These are phyloP conservation scores for Antigone vipio DNA, from an alignment of 2,113 vertebrate genomes.

Conservation along the genomic window DNA sequence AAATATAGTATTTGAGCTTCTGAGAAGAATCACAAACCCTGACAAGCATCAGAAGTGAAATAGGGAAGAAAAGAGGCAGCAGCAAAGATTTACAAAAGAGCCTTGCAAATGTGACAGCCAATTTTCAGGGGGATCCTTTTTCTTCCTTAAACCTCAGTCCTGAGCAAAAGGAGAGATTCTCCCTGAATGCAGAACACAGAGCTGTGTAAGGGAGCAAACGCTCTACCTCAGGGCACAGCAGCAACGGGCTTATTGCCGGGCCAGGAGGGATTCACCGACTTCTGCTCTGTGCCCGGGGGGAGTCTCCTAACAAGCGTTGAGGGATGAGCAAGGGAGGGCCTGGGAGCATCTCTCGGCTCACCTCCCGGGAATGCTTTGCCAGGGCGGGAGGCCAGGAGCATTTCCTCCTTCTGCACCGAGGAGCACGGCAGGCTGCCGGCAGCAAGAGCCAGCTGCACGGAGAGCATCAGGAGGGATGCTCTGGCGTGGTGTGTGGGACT, in stretches of 20 bases:
- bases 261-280: not conserved
- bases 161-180: not conserved
- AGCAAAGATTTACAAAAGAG: not conserved
- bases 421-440: not conserved
- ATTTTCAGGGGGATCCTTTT: not conserved
- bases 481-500: not conserved
- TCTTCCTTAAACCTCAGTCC: not conserved
- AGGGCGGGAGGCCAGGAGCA: not conserved
- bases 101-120: not conserved
- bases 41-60: not conserved
- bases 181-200: not conserved
- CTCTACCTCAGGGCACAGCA: not conserved
- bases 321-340: not conserved
- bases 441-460: not conserved
- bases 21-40: not conserved
- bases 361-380: not conserved
- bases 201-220: not conserved
- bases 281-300: not conserved
- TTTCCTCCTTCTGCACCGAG: not conserved
- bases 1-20: not conserved
- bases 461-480: not conserved
- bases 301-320: not conserved
- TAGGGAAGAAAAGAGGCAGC: not conserved
- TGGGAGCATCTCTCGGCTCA: not conserved
- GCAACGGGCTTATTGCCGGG: fast-evolving